Evolutionary conservation across 1,140 invertebrate species (phyloP), one percentile per base, ranked within the genome.

Genomic region (Achroia grisella): DNA sequence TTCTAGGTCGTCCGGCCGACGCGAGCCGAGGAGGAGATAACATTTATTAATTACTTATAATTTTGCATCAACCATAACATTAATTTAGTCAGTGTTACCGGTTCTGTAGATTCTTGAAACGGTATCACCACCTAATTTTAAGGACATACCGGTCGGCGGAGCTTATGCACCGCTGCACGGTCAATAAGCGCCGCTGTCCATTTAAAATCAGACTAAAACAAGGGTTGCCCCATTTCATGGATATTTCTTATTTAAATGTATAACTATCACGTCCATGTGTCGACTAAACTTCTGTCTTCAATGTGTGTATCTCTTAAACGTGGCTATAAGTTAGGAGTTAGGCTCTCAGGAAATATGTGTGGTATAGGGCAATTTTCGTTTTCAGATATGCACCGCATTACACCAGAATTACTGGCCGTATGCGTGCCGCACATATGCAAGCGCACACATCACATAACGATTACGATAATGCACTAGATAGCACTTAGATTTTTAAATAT

Each of bases 361-460:
- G 81, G 78, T 85, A 82, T 81, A 85, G 79, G 78, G 81, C 71
- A 81, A 74, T 85, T 85, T 85, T 85, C 76, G 74, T 85, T 85
- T 85, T 85, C 81, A 85, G 81, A 85, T 85, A 78, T 85, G 81
- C 81, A 81, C 81, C 67, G 74, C 77, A 79, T 83, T 85, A 83
- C 81, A 85, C 81, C 81, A 85, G 81, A 85, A 81, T 83, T 85
- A 85, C 81, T 85, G 81, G 81, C 81, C 81, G 69, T 85, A 81
- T 81, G 78, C 81, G 81, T 85, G 79, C 75, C 81, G 81, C 81
- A 82, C 81, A 79, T 85, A 85, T 80, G 69, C 80, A 84, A 80
- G 71, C 81, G 79, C 79, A 85, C 81, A 85, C 79, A 83, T 85
- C 81, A 85, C 81, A 74, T 85, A 85, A 78, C 65, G 71, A 74